These are phyloP conservation scores for Ciona savignyi DNA, from an alignment of 23 tunicate genomes.

Conservation along the genomic window DNA sequence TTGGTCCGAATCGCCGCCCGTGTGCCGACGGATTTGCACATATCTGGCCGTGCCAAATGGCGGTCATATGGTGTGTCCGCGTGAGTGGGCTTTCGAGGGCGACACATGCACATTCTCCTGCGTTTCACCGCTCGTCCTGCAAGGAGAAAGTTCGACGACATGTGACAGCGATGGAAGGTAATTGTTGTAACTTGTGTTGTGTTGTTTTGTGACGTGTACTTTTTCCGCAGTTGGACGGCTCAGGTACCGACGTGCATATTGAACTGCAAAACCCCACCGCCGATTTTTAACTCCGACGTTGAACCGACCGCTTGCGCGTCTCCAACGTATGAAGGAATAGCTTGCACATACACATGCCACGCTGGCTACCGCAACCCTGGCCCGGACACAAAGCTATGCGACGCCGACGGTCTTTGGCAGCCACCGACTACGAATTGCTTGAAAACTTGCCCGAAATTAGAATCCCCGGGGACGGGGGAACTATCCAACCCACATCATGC, in stretches of 20 bases:
- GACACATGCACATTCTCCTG: constrained; percentile 42
- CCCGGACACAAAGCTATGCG: background rate
- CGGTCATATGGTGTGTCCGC: constrained; percentile 13
- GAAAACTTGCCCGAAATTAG: background rate
- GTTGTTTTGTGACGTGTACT: background rate
- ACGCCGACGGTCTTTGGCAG: background rate
- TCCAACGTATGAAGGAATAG: background rate
- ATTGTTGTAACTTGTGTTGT: background rate
- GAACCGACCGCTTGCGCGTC: background rate
- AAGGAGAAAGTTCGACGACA: constrained; percentile 33
- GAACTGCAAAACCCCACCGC: background rate
- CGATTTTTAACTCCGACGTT: background rate
- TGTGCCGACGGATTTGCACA: constrained; percentile 33
- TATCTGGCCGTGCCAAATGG: constrained; percentile 8
- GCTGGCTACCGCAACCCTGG: background rate
- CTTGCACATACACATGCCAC: background rate
- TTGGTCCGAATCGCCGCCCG: constrained; percentile 30
- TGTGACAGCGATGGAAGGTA: constrained; percentile 65
- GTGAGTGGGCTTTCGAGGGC: constrained; percentile 9
- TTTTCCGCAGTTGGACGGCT: background rate
- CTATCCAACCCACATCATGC: background rate
- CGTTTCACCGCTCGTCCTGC: constrained; percentile 5
- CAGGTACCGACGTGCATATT: background rate
- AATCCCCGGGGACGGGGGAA: background rate
- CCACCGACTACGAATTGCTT: background rate